These are phyloP conservation scores for Eristalinus sepulchralis DNA, from an alignment of 2,888 invertebrate genomes.

Conservation along the genomic window DNA sequence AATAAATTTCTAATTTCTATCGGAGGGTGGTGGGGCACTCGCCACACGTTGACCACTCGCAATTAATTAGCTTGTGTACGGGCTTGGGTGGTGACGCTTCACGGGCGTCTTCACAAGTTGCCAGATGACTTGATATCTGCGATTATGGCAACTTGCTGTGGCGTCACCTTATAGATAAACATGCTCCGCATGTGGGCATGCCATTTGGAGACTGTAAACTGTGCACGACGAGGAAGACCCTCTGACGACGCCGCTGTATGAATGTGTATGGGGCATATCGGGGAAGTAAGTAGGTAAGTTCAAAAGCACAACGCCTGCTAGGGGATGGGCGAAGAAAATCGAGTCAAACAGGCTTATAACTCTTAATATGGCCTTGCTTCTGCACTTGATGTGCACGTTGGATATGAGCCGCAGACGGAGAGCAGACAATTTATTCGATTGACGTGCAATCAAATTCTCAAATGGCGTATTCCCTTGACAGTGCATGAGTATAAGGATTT, in stretches of 20 bases:
- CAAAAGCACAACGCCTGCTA: not conserved
- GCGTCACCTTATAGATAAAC: slow-evolving; percentile 29
- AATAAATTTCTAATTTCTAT: slow-evolving; percentile 62
- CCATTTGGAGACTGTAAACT: not conserved
- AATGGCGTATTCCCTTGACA: too few relatives aligned
- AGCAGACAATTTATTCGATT: too few relatives aligned
- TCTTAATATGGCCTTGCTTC: slow-evolving; percentile 10
- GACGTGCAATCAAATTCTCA: too few relatives aligned
- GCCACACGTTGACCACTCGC: slow-evolving; percentile 11
- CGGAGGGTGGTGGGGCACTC: not conserved
- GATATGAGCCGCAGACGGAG: too few relatives aligned
- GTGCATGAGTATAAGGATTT: too few relatives aligned
- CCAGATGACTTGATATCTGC: slow-evolving; percentile 16
- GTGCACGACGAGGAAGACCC: slow-evolving; percentile 27
- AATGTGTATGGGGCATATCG: not conserved
- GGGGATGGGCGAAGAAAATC: not conserved
- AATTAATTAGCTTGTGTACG: slow-evolving; percentile 45
- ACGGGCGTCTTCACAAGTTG: slow-evolving; percentile 18
- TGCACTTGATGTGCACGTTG: not conserved
- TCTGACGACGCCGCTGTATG: not conserved
- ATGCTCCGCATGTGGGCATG: slow-evolving; percentile 10
- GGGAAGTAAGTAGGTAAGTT: slow-evolving; percentile 12
- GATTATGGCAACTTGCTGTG: slow-evolving; percentile 57
- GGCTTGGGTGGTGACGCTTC: slow-evolving; percentile 9
- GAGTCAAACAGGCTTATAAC: slow-evolving; percentile 21